phyloP scores from a whole-genome alignment of 2,888 invertebrate genomes.

The Trissoscelio sp. region DNA sequence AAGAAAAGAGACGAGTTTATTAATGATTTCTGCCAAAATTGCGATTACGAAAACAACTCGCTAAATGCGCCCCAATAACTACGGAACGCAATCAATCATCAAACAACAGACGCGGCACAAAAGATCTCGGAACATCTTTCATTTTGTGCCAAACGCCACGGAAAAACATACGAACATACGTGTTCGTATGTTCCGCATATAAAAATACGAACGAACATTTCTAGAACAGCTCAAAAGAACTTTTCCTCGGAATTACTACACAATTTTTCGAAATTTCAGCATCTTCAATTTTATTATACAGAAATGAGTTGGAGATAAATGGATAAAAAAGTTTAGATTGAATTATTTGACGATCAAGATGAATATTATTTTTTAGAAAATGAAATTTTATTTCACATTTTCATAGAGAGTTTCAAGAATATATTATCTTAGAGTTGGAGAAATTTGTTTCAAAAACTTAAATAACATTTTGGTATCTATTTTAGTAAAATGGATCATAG shows the following conservation, averaged over 20 bases:
- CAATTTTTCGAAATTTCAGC: no score
- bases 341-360: no score
- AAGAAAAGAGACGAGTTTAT: constrained; percentile 31
- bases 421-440: neutral
- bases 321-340: no score
- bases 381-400: neutral
- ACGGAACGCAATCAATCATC: constrained; percentile 42
- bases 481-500: constrained; percentile 18
- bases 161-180: constrained; percentile 20
- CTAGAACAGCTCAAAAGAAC: no score
- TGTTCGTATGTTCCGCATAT: neutral
- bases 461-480: constrained; percentile 22
- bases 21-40: constrained; percentile 46
- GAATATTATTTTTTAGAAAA: no score
- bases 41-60: constrained; percentile 29
- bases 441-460: neutral
- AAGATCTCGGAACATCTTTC: constrained; percentile 39
- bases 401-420: neutral
- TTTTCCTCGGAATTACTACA: no score
- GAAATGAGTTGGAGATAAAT: no score
- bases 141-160: constrained; percentile 27
- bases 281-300: no score
- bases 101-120: constrained; percentile 29
- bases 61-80: constrained; percentile 32
- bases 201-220: neutral